Evolutionary conservation across 2,113 vertebrate genomes (phyloP), one percentile per base, ranked within the genome.

Genomic region (Periophthalmodon schlosseri): DNA sequence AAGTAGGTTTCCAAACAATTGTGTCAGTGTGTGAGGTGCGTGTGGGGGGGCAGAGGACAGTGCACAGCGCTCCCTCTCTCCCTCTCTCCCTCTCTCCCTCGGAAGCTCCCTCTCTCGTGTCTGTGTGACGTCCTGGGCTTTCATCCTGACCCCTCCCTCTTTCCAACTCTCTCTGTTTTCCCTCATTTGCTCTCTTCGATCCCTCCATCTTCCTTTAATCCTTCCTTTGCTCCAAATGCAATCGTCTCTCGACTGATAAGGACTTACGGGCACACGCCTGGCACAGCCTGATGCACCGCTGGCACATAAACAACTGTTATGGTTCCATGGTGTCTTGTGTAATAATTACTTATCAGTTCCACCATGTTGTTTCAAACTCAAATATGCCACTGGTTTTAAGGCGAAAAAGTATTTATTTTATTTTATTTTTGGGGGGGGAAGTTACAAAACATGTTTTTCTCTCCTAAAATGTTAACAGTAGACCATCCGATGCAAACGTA

Each of bases 81-180:
- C 80, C 77, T 65, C 64, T 78, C 70, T 73, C 81, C 69, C 76
- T 77, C 79, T 71, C n/a, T n/a, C n/a, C n/a, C n/a, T n/a, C n/a
- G n/a, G n/a, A n/a, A n/a, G n/a, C n/a, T n/a, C n/a, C n/a, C n/a
- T n/a, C 61, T 72, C 72, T 70, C 34, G 13, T 69, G 44, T 86
- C 72, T 87, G 66, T 86, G 84, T 88, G 89, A 90, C 82, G 84
- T 34, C 82, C 74, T 81, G 82, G 83, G 73, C 76, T 85, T 90
- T 79, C 74, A 46, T 84, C 81, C 82, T 83, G 84, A 87, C 81
- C 86, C 75, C 86, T 88, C 86, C 84, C 82, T 85, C 79, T 76
- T 78, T 77, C 80, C 64, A 56, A 52, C 73, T 77, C 72, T 69
- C 77, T 71, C 79, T 65, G 50, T 75, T 72, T 82, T 58, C 71